Evolutionary conservation across 2,888 invertebrate species (phyloP).

Genomic region (Dusona sp.): DNA sequence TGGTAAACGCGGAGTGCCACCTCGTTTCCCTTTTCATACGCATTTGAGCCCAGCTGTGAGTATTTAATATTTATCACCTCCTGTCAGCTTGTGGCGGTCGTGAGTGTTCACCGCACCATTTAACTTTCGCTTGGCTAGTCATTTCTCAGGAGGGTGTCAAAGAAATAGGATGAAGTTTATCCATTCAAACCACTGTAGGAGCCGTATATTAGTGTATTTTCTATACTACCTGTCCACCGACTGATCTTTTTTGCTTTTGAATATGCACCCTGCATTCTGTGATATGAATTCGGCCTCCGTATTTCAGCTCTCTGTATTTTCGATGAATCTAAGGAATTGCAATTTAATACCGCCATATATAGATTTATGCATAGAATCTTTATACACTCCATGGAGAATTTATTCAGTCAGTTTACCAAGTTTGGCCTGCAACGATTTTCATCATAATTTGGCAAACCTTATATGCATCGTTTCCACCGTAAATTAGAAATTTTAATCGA

Average conservation of each 20-base stretch:
- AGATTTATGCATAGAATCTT: neutral
- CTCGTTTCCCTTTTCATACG: slow-evolving; percentile 58
- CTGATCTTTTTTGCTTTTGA: neutral
- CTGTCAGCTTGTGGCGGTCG: slow-evolving; percentile 43
- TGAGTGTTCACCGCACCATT: slow-evolving; percentile 26
- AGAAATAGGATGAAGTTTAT: slow-evolving; percentile 39
- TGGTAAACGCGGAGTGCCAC: slow-evolving; percentile 43
- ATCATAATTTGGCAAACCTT: too few species aligned
- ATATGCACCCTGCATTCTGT: slow-evolving; percentile 7
- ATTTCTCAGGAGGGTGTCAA: slow-evolving; percentile 38
- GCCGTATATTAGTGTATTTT: slow-evolving; percentile 29
- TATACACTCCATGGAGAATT: neutral
- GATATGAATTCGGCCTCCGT: neutral
- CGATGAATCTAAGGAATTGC: neutral
- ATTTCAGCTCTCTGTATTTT: neutral
- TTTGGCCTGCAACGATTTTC: neutral
- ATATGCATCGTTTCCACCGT: too few species aligned
- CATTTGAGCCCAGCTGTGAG: slow-evolving; percentile 40
- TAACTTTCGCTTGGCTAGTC: slow-evolving; percentile 18
- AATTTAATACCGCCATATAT: neutral
- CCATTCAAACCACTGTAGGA: slow-evolving; percentile 29
- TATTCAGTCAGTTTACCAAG: neutral
- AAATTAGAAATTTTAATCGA: too few species aligned
- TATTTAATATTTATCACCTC: slow-evolving; percentile 62
- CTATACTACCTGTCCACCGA: neutral